Evolutionary conservation across 2,797 vertebrate species (phyloP).

Genomic region (Australoheros facetus): DNA sequence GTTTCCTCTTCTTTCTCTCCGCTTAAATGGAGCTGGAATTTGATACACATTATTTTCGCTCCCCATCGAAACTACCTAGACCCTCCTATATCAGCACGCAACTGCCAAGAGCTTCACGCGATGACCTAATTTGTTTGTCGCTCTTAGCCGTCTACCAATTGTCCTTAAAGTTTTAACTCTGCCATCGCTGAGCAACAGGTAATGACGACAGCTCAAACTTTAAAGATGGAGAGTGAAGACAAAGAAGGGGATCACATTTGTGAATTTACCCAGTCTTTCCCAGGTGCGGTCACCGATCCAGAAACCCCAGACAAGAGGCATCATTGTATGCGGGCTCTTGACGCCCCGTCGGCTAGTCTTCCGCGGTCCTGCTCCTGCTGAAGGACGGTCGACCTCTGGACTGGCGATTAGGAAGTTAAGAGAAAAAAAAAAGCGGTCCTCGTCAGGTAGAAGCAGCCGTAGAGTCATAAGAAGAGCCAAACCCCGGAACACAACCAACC

Average conservation of each 20-base stretch:
- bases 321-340: slow-evolving; percentile 72
- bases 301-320: slow-evolving; percentile 77
- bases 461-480: slow-evolving; percentile 56
- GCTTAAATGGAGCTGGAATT: slow-evolving; percentile 86
- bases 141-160: slow-evolving; percentile 36
- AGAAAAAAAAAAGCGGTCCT: slow-evolving; percentile 59
- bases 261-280: slow-evolving; percentile 79
- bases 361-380: slow-evolving; percentile 74
- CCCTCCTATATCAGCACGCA: slow-evolving; percentile 46
- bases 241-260: slow-evolving; percentile 70
- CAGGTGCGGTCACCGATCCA: slow-evolving; percentile 75
- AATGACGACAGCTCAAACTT: slow-evolving; percentile 44
- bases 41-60: slow-evolving; percentile 81
- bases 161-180: slow-evolving; percentile 53
- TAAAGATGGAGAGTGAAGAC: slow-evolving; percentile 66
- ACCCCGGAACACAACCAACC: slow-evolving; percentile 66
- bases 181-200: slow-evolving; percentile 56
- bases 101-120: slow-evolving; percentile 40
- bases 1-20: slow-evolving; percentile 82
- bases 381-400: slow-evolving; percentile 77
- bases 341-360: slow-evolving; percentile 73
- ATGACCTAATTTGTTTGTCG: slow-evolving; percentile 54
- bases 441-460: slow-evolving; percentile 67
- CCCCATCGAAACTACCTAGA: slow-evolving; percentile 79
- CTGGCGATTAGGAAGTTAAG: slow-evolving; percentile 41